A percentile compares a stretch with the other conserved stretches of the same genome.
Evolutionary conservation across 2,797 vertebrate genomes (phyloP).

Genomic region (Rhynchonycteris naso): DNA sequence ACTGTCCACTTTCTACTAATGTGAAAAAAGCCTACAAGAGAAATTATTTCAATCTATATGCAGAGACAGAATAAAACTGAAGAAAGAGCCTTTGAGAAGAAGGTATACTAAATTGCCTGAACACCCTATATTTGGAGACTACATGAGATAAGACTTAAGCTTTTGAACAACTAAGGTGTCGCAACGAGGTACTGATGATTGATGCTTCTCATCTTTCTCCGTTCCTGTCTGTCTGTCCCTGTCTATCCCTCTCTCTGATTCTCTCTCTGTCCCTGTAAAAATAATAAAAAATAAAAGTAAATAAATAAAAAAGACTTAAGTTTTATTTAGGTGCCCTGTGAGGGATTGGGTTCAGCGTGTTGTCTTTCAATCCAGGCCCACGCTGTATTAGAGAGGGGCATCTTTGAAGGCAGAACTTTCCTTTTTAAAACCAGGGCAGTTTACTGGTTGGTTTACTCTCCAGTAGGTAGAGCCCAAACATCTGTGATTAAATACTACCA

Average conservation of each 20-base stretch:
- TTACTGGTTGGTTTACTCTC: too few relatives aligned
- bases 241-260: too few relatives aligned
- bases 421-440: background rate
- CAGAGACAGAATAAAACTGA: background rate
- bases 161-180: too few relatives aligned
- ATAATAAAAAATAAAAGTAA: too few relatives aligned
- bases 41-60: background rate
- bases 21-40: background rate
- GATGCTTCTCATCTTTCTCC: too few relatives aligned
- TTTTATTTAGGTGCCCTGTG: background rate
- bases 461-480: background rate
- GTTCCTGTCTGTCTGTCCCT: too few relatives aligned
- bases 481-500: background rate
- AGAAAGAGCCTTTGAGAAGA: background rate
- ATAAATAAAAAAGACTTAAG: too few relatives aligned
- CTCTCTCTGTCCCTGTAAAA: too few relatives aligned
- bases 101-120: background rate
- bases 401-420: background rate
- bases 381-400: background rate
- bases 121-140: background rate
- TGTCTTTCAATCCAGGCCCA: background rate
- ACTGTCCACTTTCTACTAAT: background rate
- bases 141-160: background rate
- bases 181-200: too few relatives aligned
- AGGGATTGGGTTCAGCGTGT: background rate